A percentile compares a stretch with the other conserved stretches of the same genome.
Conservation (phyloP, 2,113 vertebrate species). For the Neolamprologus kungweensis region DNA sequence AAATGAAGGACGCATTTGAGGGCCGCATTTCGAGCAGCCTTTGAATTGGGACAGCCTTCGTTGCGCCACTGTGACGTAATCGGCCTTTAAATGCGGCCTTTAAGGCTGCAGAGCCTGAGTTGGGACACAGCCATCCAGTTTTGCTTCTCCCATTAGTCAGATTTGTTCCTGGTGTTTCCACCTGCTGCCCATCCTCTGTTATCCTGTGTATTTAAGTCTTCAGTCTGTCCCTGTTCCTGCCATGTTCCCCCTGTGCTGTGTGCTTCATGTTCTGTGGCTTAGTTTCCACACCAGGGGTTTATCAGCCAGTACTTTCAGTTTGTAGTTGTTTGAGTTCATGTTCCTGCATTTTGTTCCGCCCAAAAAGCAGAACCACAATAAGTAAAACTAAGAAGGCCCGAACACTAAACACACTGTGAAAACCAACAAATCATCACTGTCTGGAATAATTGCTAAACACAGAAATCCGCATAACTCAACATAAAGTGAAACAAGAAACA, state of each 20-base stretch:
- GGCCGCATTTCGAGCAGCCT: too few species aligned
- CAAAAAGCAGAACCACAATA: background rate
- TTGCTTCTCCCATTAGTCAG: background rate
- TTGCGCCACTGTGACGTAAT: too few species aligned
- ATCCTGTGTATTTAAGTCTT: background rate
- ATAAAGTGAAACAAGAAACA: background rate
- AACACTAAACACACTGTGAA: accelerated
- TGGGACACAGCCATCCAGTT: background rate
- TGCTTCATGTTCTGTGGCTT: background rate
- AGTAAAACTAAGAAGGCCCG: background rate
- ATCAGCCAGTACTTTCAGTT: background rate
- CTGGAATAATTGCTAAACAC: background rate
- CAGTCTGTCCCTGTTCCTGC: background rate
- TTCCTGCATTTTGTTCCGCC: background rate
- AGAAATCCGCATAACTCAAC: background rate
- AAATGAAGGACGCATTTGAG: too few species aligned
- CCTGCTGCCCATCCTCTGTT: background rate
- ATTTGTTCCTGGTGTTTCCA: background rate
- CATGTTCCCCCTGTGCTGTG: background rate
- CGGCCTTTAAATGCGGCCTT: too few species aligned
- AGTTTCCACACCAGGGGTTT: background rate
- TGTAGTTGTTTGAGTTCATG: background rate
- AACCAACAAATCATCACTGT: background rate
- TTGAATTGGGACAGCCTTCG: too few species aligned
- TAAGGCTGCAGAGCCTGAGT: too few species aligned